Percentiles rank a stretch among this genome's conserved stretches.
Evolutionary conservation across 2,888 invertebrate genomes (phyloP).

Genomic region (Hypomecis atomaria): DNA sequence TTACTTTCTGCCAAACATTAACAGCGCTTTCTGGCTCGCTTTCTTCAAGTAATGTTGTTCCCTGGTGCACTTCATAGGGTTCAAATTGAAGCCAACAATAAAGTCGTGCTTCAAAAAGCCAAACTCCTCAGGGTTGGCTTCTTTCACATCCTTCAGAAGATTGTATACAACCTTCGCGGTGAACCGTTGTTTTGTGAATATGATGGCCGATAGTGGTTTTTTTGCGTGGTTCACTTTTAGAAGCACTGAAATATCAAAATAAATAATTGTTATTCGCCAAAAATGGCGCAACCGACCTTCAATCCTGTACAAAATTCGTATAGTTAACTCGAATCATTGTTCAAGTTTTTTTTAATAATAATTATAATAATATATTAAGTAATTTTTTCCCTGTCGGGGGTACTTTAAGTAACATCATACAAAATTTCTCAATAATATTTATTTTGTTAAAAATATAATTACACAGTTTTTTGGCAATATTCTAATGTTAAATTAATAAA

Average conservation of each 20-base stretch:
- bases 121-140: conserved; percentile 73
- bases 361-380: too few species aligned
- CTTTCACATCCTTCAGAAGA: conserved; percentile 82
- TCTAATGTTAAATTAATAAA: too few species aligned
- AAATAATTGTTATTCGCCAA: too few species aligned
- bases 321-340: too few species aligned
- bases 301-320: too few species aligned
- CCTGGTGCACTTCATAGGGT: conserved; percentile 83
- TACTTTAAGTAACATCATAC: too few species aligned
- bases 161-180: conserved; percentile 91
- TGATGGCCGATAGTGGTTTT: conserved; percentile 86
- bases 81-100: conserved; percentile 87
- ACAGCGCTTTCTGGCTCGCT: conserved; percentile 80
- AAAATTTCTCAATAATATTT: too few species aligned
- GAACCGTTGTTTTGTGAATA: conserved; percentile 90
- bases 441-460: too few species aligned
- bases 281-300: too few species aligned
- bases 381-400: too few species aligned
- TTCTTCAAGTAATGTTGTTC: conserved; percentile 83
- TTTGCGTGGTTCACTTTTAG: conserved; percentile 58
- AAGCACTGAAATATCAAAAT: conserved; percentile 49
- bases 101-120: conserved; percentile 88
- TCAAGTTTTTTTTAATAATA: too few species aligned
- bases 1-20: conserved; percentile 77
- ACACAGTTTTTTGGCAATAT: too few species aligned